These are phyloP conservation scores for Dastarcus helophoroides DNA, from an alignment of 2,888 invertebrate genomes.

Conservation along the genomic window DNA sequence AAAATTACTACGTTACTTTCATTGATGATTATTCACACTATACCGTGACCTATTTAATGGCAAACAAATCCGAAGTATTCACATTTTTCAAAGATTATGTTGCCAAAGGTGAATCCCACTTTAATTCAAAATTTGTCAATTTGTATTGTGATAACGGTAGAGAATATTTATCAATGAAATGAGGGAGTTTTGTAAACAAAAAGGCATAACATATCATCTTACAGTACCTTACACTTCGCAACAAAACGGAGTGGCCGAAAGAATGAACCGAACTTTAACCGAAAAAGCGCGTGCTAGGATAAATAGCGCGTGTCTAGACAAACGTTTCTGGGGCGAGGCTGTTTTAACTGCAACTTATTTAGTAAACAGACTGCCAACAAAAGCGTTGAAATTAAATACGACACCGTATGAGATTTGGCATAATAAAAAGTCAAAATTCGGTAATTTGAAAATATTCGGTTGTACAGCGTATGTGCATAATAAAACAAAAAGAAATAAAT, in stretches of 20 bases:
- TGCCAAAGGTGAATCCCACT: too few relatives aligned
- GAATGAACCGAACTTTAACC: slow-evolving; percentile 28
- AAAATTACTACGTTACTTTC: too few relatives aligned
- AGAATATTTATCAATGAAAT: slow-evolving; percentile 25
- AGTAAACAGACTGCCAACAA: slow-evolving; percentile 24
- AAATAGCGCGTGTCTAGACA: slow-evolving; percentile 18
- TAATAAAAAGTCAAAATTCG: slow-evolving; percentile 23
- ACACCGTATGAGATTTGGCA: slow-evolving; percentile 30
- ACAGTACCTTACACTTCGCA: slow-evolving; percentile 30
- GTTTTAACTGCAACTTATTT: slow-evolving; percentile 26
- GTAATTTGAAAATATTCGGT: slow-evolving; percentile 24
- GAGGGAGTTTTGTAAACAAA: slow-evolving; percentile 22
- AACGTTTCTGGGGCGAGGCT: slow-evolving; percentile 3
- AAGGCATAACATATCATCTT: slow-evolving; percentile 25
- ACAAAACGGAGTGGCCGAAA: slow-evolving; percentile 28
- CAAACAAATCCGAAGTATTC: too few relatives aligned
- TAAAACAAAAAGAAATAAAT: slow-evolving; percentile 24
- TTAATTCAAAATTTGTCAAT: too few relatives aligned
- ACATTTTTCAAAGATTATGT: too few relatives aligned
- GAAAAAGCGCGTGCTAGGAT: slow-evolving; percentile 28
- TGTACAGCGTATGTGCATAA: slow-evolving; percentile 25
- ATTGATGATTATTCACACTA: too few relatives aligned
- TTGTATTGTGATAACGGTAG: slow-evolving; percentile 21
- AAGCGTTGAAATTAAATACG: slow-evolving; percentile 20
- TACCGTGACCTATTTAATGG: too few relatives aligned